Conservation (phyloP, 2,888 invertebrate genomes). For the Didymodactylos carnosus region DNA sequence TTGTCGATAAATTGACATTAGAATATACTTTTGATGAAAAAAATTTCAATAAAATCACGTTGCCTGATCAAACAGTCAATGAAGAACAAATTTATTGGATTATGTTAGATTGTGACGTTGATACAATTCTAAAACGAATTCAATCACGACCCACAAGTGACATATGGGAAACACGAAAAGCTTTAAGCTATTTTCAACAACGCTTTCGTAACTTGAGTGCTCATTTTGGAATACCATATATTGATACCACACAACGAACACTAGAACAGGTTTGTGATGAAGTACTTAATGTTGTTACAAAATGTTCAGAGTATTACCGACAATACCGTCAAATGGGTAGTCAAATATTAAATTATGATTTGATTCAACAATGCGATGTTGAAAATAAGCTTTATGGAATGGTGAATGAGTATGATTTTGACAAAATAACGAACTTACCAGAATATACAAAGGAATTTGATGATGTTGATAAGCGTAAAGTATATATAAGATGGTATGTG, state of each 20-base stretch:
- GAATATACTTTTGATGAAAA: neutral
- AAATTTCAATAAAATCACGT: neutral
- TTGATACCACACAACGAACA: neutral
- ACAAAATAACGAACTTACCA: neutral
- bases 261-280: neutral
- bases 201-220: neutral
- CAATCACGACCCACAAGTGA: neutral
- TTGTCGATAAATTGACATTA: neutral
- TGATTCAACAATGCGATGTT: neutral
- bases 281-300: neutral
- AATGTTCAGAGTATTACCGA: neutral
- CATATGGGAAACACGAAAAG: neutral
- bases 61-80: neutral
- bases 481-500: neutral
- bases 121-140: neutral
- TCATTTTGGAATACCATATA: neutral
- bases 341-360: neutral
- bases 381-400: neutral
- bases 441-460: neutral
- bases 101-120: neutral
- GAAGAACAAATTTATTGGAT: neutral
- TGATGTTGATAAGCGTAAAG: neutral
- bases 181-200: neutral
- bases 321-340: neutral
- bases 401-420: neutral